phyloP scores from a whole-genome alignment of 2,113 vertebrate species.

The Epinephelus cyanopodus region DNA sequence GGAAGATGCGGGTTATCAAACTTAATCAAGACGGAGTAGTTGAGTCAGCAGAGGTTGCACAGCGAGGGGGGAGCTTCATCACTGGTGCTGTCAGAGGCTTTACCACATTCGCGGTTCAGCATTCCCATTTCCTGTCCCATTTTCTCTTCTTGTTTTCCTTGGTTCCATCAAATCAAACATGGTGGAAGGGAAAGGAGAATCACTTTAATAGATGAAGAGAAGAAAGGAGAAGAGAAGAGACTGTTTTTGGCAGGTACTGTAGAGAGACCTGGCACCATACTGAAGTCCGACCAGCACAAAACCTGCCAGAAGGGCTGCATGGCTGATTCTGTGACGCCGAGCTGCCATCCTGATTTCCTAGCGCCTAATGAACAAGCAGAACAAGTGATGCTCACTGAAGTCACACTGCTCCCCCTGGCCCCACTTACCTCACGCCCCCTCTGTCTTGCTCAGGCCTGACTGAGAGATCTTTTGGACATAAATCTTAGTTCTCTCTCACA shows the following conservation, averaged over 20 bases:
- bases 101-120: neutral
- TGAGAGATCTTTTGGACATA: conserved; percentile 13
- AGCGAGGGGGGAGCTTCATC: neutral
- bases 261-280: conserved; percentile 32
- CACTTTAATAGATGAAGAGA: conserved; percentile 1
- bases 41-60: conserved; percentile 29
- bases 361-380: conserved; percentile 11
- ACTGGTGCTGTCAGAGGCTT: conserved; percentile 3
- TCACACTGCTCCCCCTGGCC: conserved; percentile 14
- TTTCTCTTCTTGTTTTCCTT: neutral
- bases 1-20: conserved; percentile 22
- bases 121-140: neutral
- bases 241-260: conserved; percentile 42
- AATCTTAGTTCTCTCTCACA: neutral
- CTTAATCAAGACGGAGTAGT: conserved; percentile 33
- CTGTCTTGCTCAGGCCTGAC: neutral
- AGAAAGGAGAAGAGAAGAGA: conserved; percentile 1
- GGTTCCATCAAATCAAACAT: conserved; percentile 2
- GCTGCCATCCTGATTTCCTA: conserved; percentile 64
- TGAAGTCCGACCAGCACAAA: conserved; percentile 41
- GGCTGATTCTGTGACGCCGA: conserved; percentile 36
- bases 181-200: neutral
- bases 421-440: conserved; percentile 29
- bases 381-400: conserved; percentile 31
- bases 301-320: conserved; percentile 43